Base-by-base conservation (phyloP, 92 coral and sea anemone species). In the Paramuricea clavata region DNA sequence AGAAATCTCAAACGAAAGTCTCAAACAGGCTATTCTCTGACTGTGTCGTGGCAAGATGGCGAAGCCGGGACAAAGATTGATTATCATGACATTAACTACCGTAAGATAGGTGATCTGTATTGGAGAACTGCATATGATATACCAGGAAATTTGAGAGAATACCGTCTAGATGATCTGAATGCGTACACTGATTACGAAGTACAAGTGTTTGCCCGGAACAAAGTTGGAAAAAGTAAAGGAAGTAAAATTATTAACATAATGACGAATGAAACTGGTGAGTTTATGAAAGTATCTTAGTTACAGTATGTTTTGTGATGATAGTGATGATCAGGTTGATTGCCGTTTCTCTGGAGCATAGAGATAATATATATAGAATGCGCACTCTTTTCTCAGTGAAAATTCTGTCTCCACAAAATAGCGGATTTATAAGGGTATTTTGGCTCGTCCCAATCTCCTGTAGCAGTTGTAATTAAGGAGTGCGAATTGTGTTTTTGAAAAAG, bases 11-110 rank as follows among this genome's bases (percentile, higher is more conserved):
- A 76, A 2, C 91, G 92, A 19, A 85, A 91, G 17, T 74, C 83
- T 47, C 90, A 87, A 60, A 49, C 92, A 7, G 81, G 98, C 1
- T 71, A 87, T 83, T 80, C 90, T 79, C 90, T 94, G 52, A 89
- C 95, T 33, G 71, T 95, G 26, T 83, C 91, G 4, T 95, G 98
- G 98, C 92, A 91, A 42, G 90, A 92, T 15, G 87, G 93, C 2
- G 93, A 91, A n/a, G 8, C 73, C 11, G 89, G 90, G 7, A 93
- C 83, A 13, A 82, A 87, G 6, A 93, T 91, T 50, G 85, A 84
- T 27, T 91, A 95, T 8, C 95, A 90, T 78, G 85, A 84, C 10
- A 77, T 95, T 16, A 87, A 91, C 28, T 89, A 94, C 73, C 88
- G 93, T 6, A 59, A 85, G 50, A 87, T 82, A 87, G 95, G 91